These are phyloP conservation scores for Leuciscus waleckii DNA, from an alignment of 2,797 vertebrate species.

Conservation along the genomic window DNA sequence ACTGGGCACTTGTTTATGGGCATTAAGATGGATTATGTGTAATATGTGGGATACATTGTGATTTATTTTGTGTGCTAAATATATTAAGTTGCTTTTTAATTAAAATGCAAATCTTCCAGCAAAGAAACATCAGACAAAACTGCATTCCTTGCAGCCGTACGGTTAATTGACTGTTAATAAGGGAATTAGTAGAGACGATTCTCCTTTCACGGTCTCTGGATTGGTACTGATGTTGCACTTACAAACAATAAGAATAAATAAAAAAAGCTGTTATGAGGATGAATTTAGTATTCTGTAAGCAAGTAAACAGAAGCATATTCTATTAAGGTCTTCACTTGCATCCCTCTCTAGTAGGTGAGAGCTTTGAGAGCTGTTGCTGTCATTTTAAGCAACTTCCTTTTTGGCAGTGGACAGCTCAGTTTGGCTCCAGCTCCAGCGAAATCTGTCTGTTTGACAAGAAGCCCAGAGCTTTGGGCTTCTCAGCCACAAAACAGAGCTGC, in stretches of 20 bases:
- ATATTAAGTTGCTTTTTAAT: constrained; percentile 60
- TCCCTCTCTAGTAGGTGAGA: constrained; percentile 41
- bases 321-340: constrained; percentile 29
- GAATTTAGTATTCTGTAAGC: background rate
- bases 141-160: constrained; percentile 51
- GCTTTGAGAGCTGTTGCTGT: constrained; percentile 44
- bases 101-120: constrained; percentile 66
- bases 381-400: constrained; percentile 61
- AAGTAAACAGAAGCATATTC: constrained; percentile 13
- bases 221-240: background rate
- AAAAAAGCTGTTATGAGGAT: background rate
- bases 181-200: constrained; percentile 59
- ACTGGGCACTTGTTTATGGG: constrained; percentile 48
- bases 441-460: constrained; percentile 63
- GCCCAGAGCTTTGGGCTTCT: constrained; percentile 44
- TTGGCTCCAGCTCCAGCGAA: constrained; percentile 58
- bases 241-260: background rate
- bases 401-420: constrained; percentile 54
- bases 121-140: constrained; percentile 44
- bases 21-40: constrained; percentile 64
- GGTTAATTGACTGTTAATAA: constrained; percentile 68
- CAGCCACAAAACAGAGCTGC: constrained; percentile 38
- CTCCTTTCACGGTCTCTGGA: constrained; percentile 48
- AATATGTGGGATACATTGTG: constrained; percentile 62
- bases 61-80: constrained; percentile 62